These are phyloP conservation scores for Callocephalon fimbriatum DNA, from an alignment of 2,113 vertebrate genomes.

Conservation along the genomic window DNA sequence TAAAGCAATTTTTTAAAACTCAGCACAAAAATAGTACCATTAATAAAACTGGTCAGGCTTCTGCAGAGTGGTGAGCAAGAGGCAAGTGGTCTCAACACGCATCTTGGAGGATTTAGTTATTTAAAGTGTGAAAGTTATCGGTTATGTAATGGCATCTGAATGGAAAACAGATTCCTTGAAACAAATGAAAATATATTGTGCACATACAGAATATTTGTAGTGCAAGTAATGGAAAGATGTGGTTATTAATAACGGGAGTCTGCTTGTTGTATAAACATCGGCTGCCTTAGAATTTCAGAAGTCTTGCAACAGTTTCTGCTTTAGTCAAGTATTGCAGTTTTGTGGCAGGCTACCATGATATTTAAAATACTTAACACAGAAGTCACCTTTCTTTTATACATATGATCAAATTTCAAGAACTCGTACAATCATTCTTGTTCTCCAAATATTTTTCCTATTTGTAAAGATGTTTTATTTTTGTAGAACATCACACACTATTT, in stretches of 20 bases:
- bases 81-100: slow-evolving; percentile 5
- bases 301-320: slow-evolving; percentile 20
- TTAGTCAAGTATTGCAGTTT: slow-evolving; percentile 32
- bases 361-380: slow-evolving; percentile 13
- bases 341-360: neutral
- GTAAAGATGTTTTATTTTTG: slow-evolving; percentile 10
- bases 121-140: slow-evolving; percentile 64
- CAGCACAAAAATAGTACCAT: neutral
- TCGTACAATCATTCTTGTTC: neutral
- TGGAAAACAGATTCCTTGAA: slow-evolving; percentile 63
- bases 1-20: slow-evolving; percentile 6
- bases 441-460: slow-evolving; percentile 55
- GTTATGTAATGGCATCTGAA: slow-evolving; percentile 49
- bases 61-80: neutral
- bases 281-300: slow-evolving; percentile 39
- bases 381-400: neutral
- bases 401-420: neutral
- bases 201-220: slow-evolving; percentile 16
- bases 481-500: neutral
- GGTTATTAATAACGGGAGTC: slow-evolving; percentile 58
- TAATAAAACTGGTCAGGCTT: neutral
- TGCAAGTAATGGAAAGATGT: slow-evolving; percentile 67
- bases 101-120: slow-evolving; percentile 61
- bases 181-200: neutral
- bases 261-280: slow-evolving; percentile 54